A percentile compares a stretch with the other conserved stretches of the same genome.
phyloP scores from a whole-genome alignment of 2,888 invertebrate genomes.

The Hartigia nigra region DNA sequence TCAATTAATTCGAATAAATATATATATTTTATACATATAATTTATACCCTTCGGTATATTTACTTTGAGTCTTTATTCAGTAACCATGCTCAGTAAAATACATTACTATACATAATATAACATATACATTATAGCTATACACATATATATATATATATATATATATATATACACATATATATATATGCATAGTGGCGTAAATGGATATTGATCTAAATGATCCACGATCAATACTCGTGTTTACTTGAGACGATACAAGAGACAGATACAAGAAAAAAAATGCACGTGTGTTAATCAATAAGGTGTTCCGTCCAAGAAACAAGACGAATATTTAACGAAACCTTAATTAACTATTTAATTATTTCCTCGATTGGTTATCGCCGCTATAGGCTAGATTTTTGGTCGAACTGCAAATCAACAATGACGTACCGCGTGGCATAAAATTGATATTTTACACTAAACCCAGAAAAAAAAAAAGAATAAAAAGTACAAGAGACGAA shows the following conservation, averaged over 20 bases:
- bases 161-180: background rate
- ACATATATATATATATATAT: background rate
- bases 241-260: background rate
- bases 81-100: conserved; percentile 22
- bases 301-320: background rate
- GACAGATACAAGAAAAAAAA: background rate
- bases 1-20: background rate
- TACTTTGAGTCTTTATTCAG: conserved; percentile 27
- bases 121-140: background rate
- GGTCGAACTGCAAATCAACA: background rate
- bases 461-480: background rate
- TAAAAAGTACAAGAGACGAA: background rate
- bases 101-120: conserved; percentile 12
- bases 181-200: background rate
- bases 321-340: background rate
- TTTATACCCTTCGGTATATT: background rate
- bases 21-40: background rate
- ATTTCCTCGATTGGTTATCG: background rate
- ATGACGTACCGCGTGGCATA: background rate
- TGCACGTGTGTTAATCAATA: background rate
- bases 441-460: background rate
- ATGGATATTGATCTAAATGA: background rate
- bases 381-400: background rate
- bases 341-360: background rate
- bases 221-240: background rate